Percentiles rank a stretch among this genome's conserved stretches.
These are phyloP conservation scores for Gavialis gangeticus DNA, from an alignment of 2,113 vertebrate species.

Conservation along the genomic window DNA sequence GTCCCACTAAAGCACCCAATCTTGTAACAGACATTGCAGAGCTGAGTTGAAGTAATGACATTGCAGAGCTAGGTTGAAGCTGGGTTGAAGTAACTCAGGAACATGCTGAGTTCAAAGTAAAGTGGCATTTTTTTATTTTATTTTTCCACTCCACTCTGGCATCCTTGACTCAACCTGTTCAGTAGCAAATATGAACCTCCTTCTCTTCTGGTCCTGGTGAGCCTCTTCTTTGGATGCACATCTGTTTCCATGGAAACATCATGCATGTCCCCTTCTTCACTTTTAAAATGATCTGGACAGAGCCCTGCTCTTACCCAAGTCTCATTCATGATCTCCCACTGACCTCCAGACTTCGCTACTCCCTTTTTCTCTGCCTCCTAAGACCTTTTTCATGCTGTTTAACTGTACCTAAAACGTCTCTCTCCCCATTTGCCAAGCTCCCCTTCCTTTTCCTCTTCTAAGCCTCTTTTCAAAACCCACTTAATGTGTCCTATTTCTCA, in stretches of 20 bases:
- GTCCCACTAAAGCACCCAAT: too few relatives aligned
- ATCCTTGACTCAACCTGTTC: neutral
- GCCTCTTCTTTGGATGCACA: neutral
- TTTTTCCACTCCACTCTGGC: neutral
- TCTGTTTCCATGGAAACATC: neutral
- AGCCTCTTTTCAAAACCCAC: neutral
- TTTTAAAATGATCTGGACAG: neutral
- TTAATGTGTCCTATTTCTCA: neutral
- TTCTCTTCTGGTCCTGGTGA: neutral
- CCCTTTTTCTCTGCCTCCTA: neutral
- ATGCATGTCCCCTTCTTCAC: neutral
- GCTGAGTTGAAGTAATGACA: too few relatives aligned
- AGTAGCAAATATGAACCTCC: neutral
- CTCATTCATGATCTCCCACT: neutral
- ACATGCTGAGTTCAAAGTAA: too few relatives aligned
- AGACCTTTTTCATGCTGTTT: neutral
- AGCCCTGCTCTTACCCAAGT: neutral
- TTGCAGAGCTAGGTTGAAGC: too few relatives aligned
- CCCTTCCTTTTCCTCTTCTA: neutral
- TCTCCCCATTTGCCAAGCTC: neutral
- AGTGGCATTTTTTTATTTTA: too few relatives aligned
- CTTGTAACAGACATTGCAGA: too few relatives aligned
- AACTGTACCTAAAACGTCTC: neutral
- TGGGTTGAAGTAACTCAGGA: too few relatives aligned
- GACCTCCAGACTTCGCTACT: neutral